phyloP scores from a whole-genome alignment of 23 tunicate genomes.

The Halocynthia roretzi region DNA sequence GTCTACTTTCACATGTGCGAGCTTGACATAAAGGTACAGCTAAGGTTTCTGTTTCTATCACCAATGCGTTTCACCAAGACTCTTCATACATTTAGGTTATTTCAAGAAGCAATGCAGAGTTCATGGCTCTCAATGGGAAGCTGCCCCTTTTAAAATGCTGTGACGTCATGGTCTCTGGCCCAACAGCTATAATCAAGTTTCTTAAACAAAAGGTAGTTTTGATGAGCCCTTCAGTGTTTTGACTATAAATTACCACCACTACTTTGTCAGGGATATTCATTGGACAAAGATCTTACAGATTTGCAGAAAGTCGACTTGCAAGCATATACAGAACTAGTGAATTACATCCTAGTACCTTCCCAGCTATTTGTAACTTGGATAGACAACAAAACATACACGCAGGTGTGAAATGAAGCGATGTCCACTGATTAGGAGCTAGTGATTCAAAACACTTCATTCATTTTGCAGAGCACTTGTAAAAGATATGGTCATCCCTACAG shows the following conservation, averaged over 20 bases:
- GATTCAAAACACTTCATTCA: background rate
- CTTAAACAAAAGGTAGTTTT: slow-evolving; percentile 56
- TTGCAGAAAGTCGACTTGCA: slow-evolving; percentile 31
- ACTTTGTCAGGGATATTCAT: slow-evolving; percentile 38
- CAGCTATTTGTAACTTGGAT: slow-evolving; percentile 67
- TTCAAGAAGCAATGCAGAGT: slow-evolving; percentile 46
- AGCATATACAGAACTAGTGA: slow-evolving; percentile 58
- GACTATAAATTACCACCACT: background rate
- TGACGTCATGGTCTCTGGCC: slow-evolving; percentile 64
- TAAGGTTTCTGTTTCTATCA: background rate
- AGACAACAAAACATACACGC: slow-evolving; percentile 54
- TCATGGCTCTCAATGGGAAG: slow-evolving; percentile 62
- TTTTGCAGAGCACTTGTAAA: slow-evolving; percentile 47
- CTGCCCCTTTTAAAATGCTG: slow-evolving; percentile 76
- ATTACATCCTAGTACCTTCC: slow-evolving; percentile 58
- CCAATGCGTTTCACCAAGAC: background rate
- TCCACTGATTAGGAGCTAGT: too few relatives aligned
- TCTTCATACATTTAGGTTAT: slow-evolving; percentile 23
- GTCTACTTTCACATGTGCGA: slow-evolving; percentile 71
- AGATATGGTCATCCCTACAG: slow-evolving; percentile 63
- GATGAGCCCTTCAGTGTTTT: background rate
- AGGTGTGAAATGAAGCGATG: slow-evolving; percentile 6
- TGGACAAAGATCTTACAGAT: slow-evolving; percentile 28
- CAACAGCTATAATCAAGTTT: slow-evolving; percentile 48
- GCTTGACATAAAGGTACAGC: slow-evolving; percentile 35